A percentile compares a stretch with the other conserved stretches of the same genome.
Conservation (phyloP, 2,797 vertebrate species). For the Coreius guichenoti region DNA sequence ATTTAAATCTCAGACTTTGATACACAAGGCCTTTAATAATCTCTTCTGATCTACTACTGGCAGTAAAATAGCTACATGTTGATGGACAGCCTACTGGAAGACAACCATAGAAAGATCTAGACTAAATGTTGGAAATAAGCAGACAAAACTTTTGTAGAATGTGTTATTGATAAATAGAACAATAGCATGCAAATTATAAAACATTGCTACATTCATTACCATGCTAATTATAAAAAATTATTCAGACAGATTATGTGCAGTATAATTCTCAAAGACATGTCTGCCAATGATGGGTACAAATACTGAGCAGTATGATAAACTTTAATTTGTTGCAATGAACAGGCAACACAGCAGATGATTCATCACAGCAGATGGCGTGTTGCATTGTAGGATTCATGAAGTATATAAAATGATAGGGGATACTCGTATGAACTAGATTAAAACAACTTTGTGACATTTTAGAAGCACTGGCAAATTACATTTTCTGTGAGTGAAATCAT, state of each 20-base stretch:
- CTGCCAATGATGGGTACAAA: neutral
- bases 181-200: neutral
- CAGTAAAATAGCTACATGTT: neutral
- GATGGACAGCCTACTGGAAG: conserved; percentile 5
- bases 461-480: neutral
- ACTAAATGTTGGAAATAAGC: neutral
- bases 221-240: neutral
- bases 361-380: neutral
- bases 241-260: conserved; percentile 36
- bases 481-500: neutral
- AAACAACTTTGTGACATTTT: conserved; percentile 1
- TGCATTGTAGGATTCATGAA: neutral
- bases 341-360: neutral
- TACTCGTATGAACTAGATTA: neutral
- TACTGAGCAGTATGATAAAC: neutral
- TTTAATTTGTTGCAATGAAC: neutral
- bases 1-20: neutral
- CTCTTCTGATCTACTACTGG: neutral
- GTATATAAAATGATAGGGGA: neutral
- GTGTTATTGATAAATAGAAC: neutral
- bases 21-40: neutral
- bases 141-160: neutral
- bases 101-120: neutral
- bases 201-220: too few species aligned
- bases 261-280: conserved; percentile 19